Base-by-base conservation (phyloP, 1,140 invertebrate genomes). In the Drosophila ananassae region DNA sequence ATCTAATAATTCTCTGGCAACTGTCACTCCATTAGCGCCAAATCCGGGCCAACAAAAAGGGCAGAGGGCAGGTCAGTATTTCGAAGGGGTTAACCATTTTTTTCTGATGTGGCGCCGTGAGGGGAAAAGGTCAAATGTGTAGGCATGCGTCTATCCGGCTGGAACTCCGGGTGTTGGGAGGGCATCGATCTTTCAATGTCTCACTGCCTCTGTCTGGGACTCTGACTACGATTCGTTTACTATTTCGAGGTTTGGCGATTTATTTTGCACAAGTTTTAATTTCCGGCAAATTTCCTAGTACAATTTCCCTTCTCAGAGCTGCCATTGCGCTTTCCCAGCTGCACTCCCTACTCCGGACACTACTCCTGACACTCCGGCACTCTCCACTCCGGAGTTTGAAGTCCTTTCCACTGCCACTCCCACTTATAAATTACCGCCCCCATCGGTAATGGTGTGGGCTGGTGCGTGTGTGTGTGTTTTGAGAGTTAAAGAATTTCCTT, bases 231-330 rank as follows among this genome's bases (percentile, higher is more conserved):
- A 61, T 46, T 30, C 32, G 60, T 54, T 34, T 50, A 47, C 48
- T 21, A 69, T 69, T 82, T 82, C 53, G 71, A 89, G 83, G 68
- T 83, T 74, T 89, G 83, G 76, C 83, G 83, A 89, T 89, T 89
- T 90, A 91, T 91, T 91, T 89, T 87, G 71, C 84, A 90, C 84
- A 91, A 91, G 89, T 90, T 91, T 91, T 91, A 91, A 91, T 91
- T 91, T 91, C 90, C 90, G 90, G 90, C 77, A 91, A 91, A 91
- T 91, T 91, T 91, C 90, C 90, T 91, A 90, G 58, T 83, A 80
- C 82, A 91, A 91, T 91, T 91, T 91, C 90, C 89, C 67, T 73
- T 90, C 79, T 72, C 58, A 68, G 74, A 76, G 72, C 87, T 79
- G 60, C 72, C 62, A 37, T 67, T 89, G 60, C 53, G 75, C 66